A percentile compares a stretch with the other conserved stretches of the same genome.
These are phyloP conservation scores for Andricus curvator DNA, from an alignment of 2,888 invertebrate genomes.

Conservation along the genomic window DNA sequence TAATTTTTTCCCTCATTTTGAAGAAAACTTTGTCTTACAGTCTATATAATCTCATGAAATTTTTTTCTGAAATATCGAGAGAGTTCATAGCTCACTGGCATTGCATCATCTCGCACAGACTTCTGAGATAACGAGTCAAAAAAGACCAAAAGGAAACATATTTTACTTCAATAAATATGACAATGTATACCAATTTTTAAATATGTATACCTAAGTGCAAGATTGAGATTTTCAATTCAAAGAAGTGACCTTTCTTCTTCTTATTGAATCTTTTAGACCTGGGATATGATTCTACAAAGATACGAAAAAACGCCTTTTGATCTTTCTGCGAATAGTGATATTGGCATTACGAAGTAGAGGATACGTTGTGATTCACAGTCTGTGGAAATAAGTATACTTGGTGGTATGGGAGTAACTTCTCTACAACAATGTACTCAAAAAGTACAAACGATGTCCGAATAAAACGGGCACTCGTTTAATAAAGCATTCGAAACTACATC, in stretches of 20 bases:
- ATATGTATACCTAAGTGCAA: too few species aligned
- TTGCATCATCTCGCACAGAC: constrained; percentile 12
- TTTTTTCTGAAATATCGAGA: constrained; percentile 6
- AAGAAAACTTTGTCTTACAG: constrained; percentile 18
- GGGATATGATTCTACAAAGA: not conserved
- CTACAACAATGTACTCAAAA: not conserved
- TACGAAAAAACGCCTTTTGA: not conserved
- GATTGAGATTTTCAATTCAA: not conserved
- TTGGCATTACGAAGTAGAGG: constrained; percentile 27
- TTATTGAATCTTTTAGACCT: not conserved
- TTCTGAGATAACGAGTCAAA: not conserved
- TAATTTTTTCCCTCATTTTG: not conserved
- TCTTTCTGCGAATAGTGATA: constrained; percentile 2
- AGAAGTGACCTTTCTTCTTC: not conserved
- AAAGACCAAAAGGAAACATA: not conserved
- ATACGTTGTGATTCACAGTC: constrained; percentile 22
- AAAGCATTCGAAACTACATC: not conserved
- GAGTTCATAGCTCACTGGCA: not conserved
- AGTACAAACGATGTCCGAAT: constrained; percentile 22
- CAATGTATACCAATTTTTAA: too few species aligned
- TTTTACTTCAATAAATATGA: not conserved
- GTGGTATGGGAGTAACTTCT: constrained; percentile 22
- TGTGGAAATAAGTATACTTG: constrained; percentile 32
- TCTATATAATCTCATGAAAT: constrained; percentile 32
- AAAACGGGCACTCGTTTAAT: not conserved